Conservation (phyloP, 2,888 invertebrate genomes). For the Timandra comae region DNA sequence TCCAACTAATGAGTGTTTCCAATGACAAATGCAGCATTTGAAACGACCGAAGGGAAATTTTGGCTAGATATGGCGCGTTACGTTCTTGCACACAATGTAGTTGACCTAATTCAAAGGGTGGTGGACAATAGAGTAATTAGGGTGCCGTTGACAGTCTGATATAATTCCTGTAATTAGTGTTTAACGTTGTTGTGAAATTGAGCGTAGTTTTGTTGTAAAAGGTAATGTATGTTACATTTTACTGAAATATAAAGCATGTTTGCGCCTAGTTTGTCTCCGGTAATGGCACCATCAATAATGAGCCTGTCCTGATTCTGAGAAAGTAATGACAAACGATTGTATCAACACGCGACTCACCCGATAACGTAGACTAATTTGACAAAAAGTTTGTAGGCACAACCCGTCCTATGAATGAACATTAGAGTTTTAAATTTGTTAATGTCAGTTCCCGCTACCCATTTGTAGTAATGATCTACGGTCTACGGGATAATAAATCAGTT, state of each 20-base stretch:
- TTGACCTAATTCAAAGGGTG: slow-evolving; percentile 22
- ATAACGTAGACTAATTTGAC: slow-evolving; percentile 44
- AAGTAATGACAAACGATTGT: slow-evolving; percentile 44
- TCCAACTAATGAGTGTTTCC: slow-evolving; percentile 65
- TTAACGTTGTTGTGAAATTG: slow-evolving; percentile 5
- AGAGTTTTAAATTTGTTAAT: slow-evolving; percentile 37
- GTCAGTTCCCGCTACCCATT: slow-evolving; percentile 39
- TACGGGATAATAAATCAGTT: slow-evolving; percentile 35
- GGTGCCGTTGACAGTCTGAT: slow-evolving; percentile 10
- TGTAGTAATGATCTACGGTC: slow-evolving; percentile 36
- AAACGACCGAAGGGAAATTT: slow-evolving; percentile 41
- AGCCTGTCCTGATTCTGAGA: slow-evolving; percentile 33
- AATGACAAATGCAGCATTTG: slow-evolving; percentile 68
- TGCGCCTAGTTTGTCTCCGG: slow-evolving; percentile 17
- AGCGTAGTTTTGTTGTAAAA: slow-evolving; percentile 8
- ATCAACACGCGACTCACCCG: slow-evolving; percentile 33
- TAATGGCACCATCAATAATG: slow-evolving; percentile 21
- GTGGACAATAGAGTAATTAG: slow-evolving; percentile 17
- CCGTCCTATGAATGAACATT: slow-evolving; percentile 30
- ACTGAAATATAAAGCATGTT: too few relatives aligned
- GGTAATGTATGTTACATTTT: too few relatives aligned
- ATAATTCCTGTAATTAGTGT: slow-evolving; percentile 4
- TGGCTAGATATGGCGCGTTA: slow-evolving; percentile 37
- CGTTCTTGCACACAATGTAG: slow-evolving; percentile 22
- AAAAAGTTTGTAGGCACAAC: slow-evolving; percentile 35